A percentile compares a stretch with the other conserved stretches of the same genome.
Conservation (phyloP, 2,888 invertebrate genomes). For the Hymenopus coronatus region DNA sequence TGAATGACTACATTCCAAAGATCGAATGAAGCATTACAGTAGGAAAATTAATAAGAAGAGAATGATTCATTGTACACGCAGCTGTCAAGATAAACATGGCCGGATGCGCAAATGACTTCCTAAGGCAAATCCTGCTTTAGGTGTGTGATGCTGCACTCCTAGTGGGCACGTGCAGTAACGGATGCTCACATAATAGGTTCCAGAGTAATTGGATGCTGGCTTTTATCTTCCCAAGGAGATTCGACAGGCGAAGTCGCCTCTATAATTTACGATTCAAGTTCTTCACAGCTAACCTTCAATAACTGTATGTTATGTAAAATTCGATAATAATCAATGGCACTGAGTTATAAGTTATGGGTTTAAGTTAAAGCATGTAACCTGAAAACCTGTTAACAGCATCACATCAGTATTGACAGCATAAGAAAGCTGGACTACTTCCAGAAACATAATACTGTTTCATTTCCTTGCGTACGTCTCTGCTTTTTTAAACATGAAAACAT, state of each 20-base stretch:
- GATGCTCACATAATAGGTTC: background rate
- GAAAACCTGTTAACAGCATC: too few species aligned
- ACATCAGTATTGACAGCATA: too few species aligned
- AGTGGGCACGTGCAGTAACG: background rate
- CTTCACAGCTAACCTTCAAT: background rate
- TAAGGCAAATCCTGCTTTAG: background rate
- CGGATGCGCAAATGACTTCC: background rate
- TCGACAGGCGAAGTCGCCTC: background rate
- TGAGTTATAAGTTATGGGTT: too few species aligned
- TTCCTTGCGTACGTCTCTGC: too few species aligned
- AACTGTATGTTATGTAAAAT: background rate
- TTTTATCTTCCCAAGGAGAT: background rate
- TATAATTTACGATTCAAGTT: background rate
- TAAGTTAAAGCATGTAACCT: too few species aligned
- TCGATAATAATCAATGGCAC: too few species aligned
- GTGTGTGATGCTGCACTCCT: background rate
- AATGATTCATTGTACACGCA: background rate
- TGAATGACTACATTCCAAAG: background rate
- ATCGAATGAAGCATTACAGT: background rate
- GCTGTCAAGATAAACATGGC: background rate
- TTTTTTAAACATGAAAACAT: too few species aligned
- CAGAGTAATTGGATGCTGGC: background rate
- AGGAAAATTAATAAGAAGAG: background rate
- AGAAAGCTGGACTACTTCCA: too few species aligned
- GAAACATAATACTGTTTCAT: too few species aligned